Evolutionary conservation across 2,113 vertebrate genomes (phyloP).

Genomic region (Pongo abelii): DNA sequence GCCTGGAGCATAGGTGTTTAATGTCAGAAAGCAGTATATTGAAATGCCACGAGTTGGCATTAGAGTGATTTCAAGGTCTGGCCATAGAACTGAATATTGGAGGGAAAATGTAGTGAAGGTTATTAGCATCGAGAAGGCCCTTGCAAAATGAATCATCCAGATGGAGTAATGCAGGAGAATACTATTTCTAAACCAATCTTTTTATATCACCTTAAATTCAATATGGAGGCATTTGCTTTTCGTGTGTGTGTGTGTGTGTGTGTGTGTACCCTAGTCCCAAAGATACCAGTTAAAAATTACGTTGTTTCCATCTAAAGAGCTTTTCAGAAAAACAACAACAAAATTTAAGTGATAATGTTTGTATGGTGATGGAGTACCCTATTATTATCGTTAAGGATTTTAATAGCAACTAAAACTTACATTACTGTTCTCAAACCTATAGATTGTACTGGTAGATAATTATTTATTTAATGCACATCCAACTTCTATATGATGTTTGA

Average conservation of each 20-base stretch:
- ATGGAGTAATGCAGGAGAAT: background rate
- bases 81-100: background rate
- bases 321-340: background rate
- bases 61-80: background rate
- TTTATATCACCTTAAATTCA: background rate
- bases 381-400: background rate
- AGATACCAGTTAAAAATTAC: background rate
- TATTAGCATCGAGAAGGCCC: background rate
- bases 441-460: background rate
- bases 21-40: background rate
- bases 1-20: background rate
- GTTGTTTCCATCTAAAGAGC: background rate
- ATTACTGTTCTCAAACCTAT: background rate
- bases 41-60: background rate
- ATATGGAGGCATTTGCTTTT: background rate
- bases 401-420: background rate
- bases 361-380: background rate
- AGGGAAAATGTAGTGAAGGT: background rate
- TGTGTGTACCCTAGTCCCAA: background rate
- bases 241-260: background rate
- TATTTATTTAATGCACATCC: background rate
- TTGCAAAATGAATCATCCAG: background rate
- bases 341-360: background rate
- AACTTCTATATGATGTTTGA: background rate
- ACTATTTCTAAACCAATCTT: background rate